A percentile compares a stretch with the other conserved stretches of the same genome.
These are phyloP conservation scores for Drosophila rufa DNA, from an alignment of 1,140 invertebrate genomes.

Conservation along the genomic window DNA sequence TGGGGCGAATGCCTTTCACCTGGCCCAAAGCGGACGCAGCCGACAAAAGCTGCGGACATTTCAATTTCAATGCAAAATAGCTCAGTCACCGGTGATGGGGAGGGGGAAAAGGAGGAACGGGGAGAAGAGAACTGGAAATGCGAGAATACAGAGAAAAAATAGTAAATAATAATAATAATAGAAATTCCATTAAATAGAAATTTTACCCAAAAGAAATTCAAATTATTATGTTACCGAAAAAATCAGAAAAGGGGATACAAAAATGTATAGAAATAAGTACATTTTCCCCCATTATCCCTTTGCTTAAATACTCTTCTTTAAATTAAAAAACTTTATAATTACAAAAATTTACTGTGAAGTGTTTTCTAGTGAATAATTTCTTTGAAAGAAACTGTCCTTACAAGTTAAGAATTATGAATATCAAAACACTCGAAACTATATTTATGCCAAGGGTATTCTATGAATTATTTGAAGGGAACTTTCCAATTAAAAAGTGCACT, in stretches of 20 bases:
- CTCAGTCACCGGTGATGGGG: conserved; percentile 24
- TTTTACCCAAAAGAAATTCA: no score
- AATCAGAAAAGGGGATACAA: no score
- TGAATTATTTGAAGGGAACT: conserved; percentile 7
- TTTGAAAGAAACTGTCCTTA: no score
- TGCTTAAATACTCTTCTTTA: no score
- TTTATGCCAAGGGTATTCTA: not conserved
- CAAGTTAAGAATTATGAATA: not conserved
- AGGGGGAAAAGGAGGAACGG: not conserved
- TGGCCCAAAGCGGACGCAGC: conserved; percentile 23
- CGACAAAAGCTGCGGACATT: conserved; percentile 63
- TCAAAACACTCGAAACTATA: not conserved
- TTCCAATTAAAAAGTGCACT: conserved; percentile 5
- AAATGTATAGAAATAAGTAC: no score
- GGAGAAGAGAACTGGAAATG: not conserved
- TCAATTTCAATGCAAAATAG: conserved; percentile 80
- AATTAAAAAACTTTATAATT: no score
- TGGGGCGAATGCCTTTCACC: conserved; percentile 33
- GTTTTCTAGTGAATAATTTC: not conserved
- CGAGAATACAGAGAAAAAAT: conserved; percentile 11
- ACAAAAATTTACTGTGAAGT: not conserved
- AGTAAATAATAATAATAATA: not conserved
- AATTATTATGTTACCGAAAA: no score
- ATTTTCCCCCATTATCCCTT: no score
- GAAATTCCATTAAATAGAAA: not conserved